Percentiles rank a stretch among this genome's conserved stretches.
Conservation (phyloP, 2,113 vertebrate genomes). For the Pungitius pungitius region DNA sequence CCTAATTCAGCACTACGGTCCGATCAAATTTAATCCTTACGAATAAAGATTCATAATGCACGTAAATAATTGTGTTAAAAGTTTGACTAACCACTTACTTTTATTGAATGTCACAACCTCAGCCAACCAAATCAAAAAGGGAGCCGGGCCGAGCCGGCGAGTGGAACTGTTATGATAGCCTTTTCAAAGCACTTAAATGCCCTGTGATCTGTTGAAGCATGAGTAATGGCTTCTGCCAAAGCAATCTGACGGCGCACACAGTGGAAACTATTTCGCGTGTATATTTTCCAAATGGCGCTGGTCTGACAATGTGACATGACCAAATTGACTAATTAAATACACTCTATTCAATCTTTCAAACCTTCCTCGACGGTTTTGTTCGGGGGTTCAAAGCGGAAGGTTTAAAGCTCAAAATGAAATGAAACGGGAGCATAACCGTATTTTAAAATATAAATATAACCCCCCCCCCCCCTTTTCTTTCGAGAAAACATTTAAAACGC, state of each 20-base stretch:
- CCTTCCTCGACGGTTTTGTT: background rate
- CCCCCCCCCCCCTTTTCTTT: background rate
- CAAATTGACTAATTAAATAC: background rate
- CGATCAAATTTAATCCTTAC: background rate
- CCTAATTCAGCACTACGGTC: background rate
- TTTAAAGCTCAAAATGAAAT: background rate
- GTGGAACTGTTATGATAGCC: constrained; percentile 12
- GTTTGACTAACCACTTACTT: background rate
- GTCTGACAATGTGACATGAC: constrained; percentile 14
- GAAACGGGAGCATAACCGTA: background rate
- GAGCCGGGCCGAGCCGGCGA: background rate
- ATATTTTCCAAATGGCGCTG: constrained; percentile 36
- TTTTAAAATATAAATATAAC: background rate
- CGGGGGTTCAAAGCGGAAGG: background rate
- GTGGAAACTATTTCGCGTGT: constrained; percentile 5
- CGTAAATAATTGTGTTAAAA: constrained; percentile 1
- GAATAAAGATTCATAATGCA: background rate
- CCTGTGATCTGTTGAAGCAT: constrained; percentile 4
- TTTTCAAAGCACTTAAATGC: constrained; percentile 22
- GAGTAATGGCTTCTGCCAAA: constrained; percentile 25
- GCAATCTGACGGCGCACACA: constrained; percentile 13
- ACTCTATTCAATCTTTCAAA: background rate
- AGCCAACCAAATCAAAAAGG: background rate
- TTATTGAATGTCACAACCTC: constrained; percentile 6
- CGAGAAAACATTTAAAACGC: background rate